Percentiles rank a stretch among this genome's conserved stretches.
Evolutionary conservation across 1,140 invertebrate genomes (phyloP).

Genomic region (Diabrotica undecimpunctata): DNA sequence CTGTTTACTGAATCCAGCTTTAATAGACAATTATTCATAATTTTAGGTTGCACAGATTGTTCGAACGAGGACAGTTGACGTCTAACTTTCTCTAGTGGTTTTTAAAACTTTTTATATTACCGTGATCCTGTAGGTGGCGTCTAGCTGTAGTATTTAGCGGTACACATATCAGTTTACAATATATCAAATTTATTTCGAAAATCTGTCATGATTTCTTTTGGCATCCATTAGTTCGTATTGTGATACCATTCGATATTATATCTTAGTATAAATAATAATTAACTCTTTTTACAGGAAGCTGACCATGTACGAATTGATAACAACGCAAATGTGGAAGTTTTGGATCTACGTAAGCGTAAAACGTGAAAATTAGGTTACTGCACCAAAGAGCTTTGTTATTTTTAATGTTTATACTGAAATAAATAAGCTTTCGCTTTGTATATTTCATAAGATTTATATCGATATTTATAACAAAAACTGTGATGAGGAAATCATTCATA

Average conservation of each 20-base stretch:
- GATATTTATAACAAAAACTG: not conserved
- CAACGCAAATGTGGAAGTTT: slow-evolving; percentile 58
- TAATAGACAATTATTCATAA: no score
- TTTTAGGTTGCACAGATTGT: no score
- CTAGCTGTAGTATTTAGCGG: no score
- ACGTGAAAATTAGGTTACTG: slow-evolving; percentile 27
- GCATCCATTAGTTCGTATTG: not conserved
- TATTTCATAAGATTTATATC: slow-evolving; percentile 8
- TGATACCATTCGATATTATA: not conserved
- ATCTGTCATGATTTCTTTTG: no score
- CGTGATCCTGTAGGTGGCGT: no score
- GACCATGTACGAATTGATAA: slow-evolving; percentile 65
- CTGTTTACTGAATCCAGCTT: no score
- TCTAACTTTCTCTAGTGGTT: no score
- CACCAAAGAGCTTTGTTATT: slow-evolving; percentile 48
- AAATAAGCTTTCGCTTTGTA: not conserved
- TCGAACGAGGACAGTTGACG: no score
- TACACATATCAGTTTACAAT: no score
- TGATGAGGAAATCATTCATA: not conserved
- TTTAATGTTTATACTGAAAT: not conserved
- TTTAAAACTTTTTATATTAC: no score
- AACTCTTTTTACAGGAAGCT: slow-evolving; percentile 56
- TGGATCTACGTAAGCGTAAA: slow-evolving; percentile 61
- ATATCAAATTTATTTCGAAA: no score
- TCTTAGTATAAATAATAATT: not conserved